Evolutionary conservation across 2,797 vertebrate genomes (phyloP), one percentile per base, ranked within the genome.

Genomic region (Scleropages formosus): DNA sequence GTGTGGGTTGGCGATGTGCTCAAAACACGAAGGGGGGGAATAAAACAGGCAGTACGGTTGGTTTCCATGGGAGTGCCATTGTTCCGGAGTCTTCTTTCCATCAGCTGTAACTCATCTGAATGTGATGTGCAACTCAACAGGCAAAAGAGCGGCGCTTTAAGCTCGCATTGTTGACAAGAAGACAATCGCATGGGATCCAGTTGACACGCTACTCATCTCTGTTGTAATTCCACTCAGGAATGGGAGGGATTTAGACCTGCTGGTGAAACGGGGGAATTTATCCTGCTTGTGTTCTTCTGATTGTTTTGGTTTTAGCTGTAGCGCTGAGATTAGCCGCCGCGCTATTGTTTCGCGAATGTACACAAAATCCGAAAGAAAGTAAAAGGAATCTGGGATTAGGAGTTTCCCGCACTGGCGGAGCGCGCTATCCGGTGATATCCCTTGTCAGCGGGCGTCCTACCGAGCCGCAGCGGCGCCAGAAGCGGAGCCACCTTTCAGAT

Each of bases 231-330:
- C 86, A 72, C 83, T 64, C 81, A 31, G 89, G 85, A 87, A 88
- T 88, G 88, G 87, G 87, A 90, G 87, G 89, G 90, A 88, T 84
- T 93, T 92, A 92, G 89, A 85, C 85, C 90, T 83, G 84, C 86
- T 88, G 85, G 84, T 89, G 88, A 39, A 88, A 85, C 68, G 85
- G 81, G 83, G 84, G 85, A 88, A 86, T 88, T 90, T 87, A 90
- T 87, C 82, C 77, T 84, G 83, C 89, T 92, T 77, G 84, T 87
- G 87, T 91, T 91, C 92, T 90, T 88, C 84, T 77, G 84, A 91
- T 92, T 93, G 91, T 93, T 86, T 86, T 61, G 88, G 93, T 92
- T 94, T 94, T 93, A 90, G 89, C 93, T 94, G 93, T 89, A 90
- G 87, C 88, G 56, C 85, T 47, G 83, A 93, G 93, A 93, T 94